Conservation (phyloP, 2,113 vertebrate genomes). For the Bothrops jararaca region DNA sequence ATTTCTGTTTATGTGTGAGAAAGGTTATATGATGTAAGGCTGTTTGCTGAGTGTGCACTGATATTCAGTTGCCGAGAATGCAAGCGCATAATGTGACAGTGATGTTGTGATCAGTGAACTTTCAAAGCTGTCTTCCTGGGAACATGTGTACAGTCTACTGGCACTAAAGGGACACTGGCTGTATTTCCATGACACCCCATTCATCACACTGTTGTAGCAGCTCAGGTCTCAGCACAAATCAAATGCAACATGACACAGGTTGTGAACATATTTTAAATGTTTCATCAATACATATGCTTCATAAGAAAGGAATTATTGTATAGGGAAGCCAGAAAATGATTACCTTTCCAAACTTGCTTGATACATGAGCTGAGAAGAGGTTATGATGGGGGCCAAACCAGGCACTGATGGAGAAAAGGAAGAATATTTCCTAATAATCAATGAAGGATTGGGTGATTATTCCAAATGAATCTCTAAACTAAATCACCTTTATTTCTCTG, state of each 20-base stretch:
- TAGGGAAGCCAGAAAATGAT: neutral
- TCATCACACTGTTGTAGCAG: conserved; percentile 9
- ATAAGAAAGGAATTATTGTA: conserved; percentile 18
- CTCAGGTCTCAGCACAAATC: neutral
- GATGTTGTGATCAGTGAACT: neutral
- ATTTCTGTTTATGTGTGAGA: neutral
- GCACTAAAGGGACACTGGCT: neutral
- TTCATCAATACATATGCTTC: conserved; percentile 23
- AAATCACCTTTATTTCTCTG: neutral
- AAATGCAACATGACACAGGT: conserved; percentile 4
- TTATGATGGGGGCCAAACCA: neutral
- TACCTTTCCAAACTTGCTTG: conserved; percentile 1
- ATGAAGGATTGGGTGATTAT: neutral
- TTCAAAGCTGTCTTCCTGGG: neutral
- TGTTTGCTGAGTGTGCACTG: neutral
- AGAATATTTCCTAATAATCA: neutral
- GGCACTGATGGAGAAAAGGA: neutral
- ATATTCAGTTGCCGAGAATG: neutral
- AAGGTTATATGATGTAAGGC: neutral
- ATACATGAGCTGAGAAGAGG: neutral
- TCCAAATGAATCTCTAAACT: neutral
- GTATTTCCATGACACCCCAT: neutral
- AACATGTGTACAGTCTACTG: neutral
- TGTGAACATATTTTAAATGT: conserved; percentile 37
- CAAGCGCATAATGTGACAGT: neutral